Percentiles rank a stretch among this genome's conserved stretches.
Conservation (phyloP, 2,888 invertebrate species). For the Eremobia ochroleuca region DNA sequence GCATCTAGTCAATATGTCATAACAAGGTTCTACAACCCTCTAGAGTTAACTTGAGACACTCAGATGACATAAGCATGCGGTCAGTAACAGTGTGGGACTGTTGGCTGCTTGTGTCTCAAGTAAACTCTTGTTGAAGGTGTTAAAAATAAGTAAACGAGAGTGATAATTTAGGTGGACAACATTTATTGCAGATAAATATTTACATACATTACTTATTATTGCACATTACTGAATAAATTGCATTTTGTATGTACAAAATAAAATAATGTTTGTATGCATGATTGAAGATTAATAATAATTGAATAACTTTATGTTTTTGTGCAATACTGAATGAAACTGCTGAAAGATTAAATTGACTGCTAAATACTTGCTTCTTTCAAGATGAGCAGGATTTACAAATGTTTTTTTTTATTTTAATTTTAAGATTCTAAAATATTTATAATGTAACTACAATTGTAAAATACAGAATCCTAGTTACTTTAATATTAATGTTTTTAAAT, state of each 20-base stretch:
- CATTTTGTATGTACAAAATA: conserved; percentile 32
- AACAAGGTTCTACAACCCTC: background rate
- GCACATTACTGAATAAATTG: conserved; percentile 30
- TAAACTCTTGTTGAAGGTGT: background rate
- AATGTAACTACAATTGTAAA: conserved; percentile 27
- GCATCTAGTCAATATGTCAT: background rate
- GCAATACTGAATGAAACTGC: conserved; percentile 31
- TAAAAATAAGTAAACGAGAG: background rate
- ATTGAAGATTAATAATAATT: conserved; percentile 6
- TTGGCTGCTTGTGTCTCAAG: background rate
- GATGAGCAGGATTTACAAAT: background rate
- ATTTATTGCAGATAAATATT: conserved; percentile 69
- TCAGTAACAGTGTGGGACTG: background rate
- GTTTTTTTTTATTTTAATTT: conserved; percentile 1
- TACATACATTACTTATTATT: conserved; percentile 50
- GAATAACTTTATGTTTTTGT: conserved; percentile 3
- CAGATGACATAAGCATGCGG: background rate
- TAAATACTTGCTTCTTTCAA: conserved; percentile 1
- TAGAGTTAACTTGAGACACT: background rate
- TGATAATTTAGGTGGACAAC: conserved; percentile 58
- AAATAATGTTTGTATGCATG: conserved; percentile 5
- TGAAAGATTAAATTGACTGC: conserved; percentile 10
- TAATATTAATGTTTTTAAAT: conserved; percentile 30
- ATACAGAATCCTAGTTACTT: conserved; percentile 1
- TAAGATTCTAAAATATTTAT: background rate